phyloP scores from a whole-genome alignment of 1,140 invertebrate species.

The Aphelenchoides besseyi region DNA sequence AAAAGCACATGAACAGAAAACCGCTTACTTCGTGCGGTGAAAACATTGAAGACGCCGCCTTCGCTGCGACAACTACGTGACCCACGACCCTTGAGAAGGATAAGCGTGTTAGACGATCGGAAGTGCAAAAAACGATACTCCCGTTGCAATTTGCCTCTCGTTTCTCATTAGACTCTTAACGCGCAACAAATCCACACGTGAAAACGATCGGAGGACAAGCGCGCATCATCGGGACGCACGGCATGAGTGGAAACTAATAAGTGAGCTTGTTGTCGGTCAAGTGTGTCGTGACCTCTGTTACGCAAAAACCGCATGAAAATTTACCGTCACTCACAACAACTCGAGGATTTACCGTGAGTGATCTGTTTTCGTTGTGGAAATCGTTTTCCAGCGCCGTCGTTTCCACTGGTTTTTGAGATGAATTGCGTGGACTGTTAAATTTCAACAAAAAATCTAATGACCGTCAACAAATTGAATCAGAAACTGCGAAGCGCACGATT shows the following conservation, averaged over 20 bases:
- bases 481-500: no score
- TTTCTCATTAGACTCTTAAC: neutral
- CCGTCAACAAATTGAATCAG: no score
- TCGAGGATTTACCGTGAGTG: no score
- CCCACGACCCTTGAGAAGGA: conserved; percentile 1
- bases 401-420: no score
- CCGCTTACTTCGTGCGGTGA: neutral
- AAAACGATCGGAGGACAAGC: no score
- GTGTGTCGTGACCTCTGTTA: neutral
- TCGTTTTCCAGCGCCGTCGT: neutral
- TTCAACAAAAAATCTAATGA: no score
- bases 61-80: neutral
- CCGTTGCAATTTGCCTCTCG: neutral
- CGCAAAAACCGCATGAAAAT: neutral
- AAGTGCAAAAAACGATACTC: conserved; percentile 1
- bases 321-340: no score
- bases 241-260: no score
- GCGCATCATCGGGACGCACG: no score
- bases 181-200: neutral
- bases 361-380: neutral
- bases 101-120: neutral
- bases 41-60: neutral
- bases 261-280: no score
- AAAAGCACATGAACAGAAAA: neutral
- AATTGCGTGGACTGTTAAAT: no score